Conservation (phyloP, 1,140 invertebrate species). For the Temnothorax nylanderi region DNA sequence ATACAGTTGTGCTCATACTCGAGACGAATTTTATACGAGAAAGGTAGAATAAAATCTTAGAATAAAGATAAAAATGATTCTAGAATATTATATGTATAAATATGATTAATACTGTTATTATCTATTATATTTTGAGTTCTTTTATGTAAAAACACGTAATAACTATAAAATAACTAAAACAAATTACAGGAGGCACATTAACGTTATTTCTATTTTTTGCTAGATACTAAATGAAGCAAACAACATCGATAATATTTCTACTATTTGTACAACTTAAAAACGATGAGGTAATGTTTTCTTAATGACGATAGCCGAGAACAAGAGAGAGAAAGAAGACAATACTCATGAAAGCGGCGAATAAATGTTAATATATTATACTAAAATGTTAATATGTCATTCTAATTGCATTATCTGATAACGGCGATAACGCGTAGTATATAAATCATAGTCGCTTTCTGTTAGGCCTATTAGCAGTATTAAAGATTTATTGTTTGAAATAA, state of each 20-base stretch:
- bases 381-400: too few relatives aligned
- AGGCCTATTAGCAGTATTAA: too few relatives aligned
- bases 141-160: too few relatives aligned
- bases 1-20: too few relatives aligned
- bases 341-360: background rate
- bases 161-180: background rate
- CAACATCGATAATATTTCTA: background rate
- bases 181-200: background rate
- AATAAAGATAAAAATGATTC: background rate
- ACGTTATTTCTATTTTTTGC: background rate
- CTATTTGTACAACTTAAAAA: background rate
- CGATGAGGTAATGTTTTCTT: background rate
- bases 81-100: background rate
- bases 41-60: background rate
- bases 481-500: too few relatives aligned
- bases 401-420: too few relatives aligned
- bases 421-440: too few relatives aligned
- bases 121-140: too few relatives aligned
- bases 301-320: background rate
- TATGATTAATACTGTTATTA: too few relatives aligned
- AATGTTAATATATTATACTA: too few relatives aligned
- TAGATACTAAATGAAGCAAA: background rate
- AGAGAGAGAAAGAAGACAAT: background rate
- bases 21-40: too few relatives aligned
- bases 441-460: too few relatives aligned